Evolutionary conservation across 2,888 invertebrate genomes (phyloP).

Genomic region (Ophion obscuratus): DNA sequence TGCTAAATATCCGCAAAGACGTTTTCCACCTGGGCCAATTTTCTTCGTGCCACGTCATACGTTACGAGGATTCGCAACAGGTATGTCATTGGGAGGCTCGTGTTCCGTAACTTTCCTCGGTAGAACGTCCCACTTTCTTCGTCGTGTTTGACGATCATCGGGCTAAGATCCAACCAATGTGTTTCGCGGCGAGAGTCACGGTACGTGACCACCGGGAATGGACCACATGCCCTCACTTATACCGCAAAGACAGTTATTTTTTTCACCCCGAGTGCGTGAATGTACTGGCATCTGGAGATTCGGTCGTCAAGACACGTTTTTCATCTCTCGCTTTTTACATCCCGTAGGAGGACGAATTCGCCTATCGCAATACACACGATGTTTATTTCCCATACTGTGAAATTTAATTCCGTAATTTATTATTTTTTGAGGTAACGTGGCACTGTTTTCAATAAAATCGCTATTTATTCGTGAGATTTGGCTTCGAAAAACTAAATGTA

Average conservation of each 20-base stretch:
- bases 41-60: neutral
- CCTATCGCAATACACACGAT: neutral
- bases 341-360: neutral
- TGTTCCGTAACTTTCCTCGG: neutral
- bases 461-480: neutral
- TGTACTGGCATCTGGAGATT: slow-evolving; percentile 10
- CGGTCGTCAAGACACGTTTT: neutral
- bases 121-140: neutral
- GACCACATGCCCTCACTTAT: slow-evolving; percentile 49
- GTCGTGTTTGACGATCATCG: slow-evolving; percentile 6
- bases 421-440: neutral
- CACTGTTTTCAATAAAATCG: too few species aligned
- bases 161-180: slow-evolving; percentile 26
- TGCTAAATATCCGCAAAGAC: neutral
- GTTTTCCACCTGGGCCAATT: slow-evolving; percentile 23
- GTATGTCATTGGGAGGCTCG: neutral
- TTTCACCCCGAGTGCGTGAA: neutral
- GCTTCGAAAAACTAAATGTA: neutral
- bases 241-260: neutral
- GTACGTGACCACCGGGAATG: slow-evolving; percentile 30
- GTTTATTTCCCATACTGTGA: neutral
- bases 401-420: neutral
- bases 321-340: neutral
- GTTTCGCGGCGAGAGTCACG: slow-evolving; percentile 22
- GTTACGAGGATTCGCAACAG: slow-evolving; percentile 24